Conservation (phyloP, 1,140 invertebrate genomes). For the Drosophila asahinai region DNA sequence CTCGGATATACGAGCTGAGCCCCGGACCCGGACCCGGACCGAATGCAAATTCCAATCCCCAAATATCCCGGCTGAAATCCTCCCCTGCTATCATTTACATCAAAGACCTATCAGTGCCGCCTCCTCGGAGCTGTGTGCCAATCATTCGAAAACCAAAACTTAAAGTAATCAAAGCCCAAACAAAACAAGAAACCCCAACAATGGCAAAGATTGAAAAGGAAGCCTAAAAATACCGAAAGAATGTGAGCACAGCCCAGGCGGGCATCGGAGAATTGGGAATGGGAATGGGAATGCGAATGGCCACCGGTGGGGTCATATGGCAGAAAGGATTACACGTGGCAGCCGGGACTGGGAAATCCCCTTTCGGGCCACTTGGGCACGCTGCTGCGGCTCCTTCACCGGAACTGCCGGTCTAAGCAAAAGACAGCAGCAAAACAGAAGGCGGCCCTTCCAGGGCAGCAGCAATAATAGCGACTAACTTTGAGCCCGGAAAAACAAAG, state of each 20-base stretch:
- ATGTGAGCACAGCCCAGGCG: constrained; percentile 5
- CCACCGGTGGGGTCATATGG: constrained; percentile 38
- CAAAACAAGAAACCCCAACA: constrained; percentile 59
- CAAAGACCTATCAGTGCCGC: constrained; percentile 71
- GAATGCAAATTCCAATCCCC: constrained; percentile 23
- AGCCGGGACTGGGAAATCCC: constrained; percentile 49
- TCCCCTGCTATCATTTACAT: constrained; percentile 69
- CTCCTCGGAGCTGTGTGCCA: constrained; percentile 47
- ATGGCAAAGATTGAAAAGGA: constrained; percentile 35
- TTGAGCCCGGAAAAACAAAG: constrained; percentile 13
- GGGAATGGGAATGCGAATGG: constrained; percentile 29
- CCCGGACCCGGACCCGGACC: background rate
- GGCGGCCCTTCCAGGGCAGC: background rate
- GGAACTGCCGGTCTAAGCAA: constrained; percentile 60
- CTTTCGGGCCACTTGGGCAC: constrained; percentile 70
- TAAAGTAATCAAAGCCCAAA: constrained; percentile 73
- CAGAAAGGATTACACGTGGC: constrained; percentile 72
- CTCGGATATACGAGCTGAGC: background rate
- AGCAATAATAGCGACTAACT: constrained; percentile 25
- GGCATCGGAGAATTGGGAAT: constrained; percentile 4
- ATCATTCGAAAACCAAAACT: constrained; percentile 72
- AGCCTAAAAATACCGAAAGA: constrained; percentile 33
- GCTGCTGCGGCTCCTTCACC: constrained; percentile 60
- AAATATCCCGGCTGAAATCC: constrained; percentile 35
- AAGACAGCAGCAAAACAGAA: constrained; percentile 41